These are phyloP conservation scores for Acrocera orbiculus DNA, from an alignment of 2,888 invertebrate genomes.

Conservation along the genomic window DNA sequence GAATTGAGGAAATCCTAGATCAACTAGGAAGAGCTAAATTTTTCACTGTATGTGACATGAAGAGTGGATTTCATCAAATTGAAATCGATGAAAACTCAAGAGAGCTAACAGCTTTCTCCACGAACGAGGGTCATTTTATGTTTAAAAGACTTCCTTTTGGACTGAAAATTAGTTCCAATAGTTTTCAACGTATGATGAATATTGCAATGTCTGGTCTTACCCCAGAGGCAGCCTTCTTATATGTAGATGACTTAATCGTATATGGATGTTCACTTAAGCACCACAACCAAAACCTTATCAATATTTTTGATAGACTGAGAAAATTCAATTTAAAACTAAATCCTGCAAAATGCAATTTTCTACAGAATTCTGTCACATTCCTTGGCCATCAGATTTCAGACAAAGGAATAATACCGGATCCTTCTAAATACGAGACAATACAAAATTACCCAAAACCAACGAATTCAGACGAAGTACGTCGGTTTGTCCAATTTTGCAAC, in stretches of 20 bases:
- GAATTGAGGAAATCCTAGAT: constrained; percentile 2
- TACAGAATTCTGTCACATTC: constrained; percentile 10
- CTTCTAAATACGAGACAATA: constrained; percentile 9
- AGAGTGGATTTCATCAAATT: constrained; percentile 6
- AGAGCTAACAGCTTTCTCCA: background rate
- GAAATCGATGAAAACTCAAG: constrained; percentile 4
- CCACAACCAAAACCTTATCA: constrained; percentile 6
- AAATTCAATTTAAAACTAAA: constrained; percentile 10
- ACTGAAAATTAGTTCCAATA: constrained; percentile 12
- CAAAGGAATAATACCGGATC: constrained; percentile 10
- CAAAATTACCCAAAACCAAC: constrained; percentile 12
- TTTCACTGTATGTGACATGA: constrained; percentile 4
- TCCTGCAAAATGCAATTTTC: constrained; percentile 12
- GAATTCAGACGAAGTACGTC: constrained; percentile 7
- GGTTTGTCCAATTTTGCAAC: too few species aligned
- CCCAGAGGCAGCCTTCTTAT: constrained; percentile 12
- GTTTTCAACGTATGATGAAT: constrained; percentile 16
- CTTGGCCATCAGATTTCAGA: constrained; percentile 10
- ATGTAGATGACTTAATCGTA: constrained; percentile 15
- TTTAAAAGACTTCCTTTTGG: constrained; percentile 14
- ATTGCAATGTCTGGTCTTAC: constrained; percentile 12
- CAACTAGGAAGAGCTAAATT: constrained; percentile 5
- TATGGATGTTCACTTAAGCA: constrained; percentile 11
- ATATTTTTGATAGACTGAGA: constrained; percentile 4
- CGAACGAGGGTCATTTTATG: constrained; percentile 11